phyloP scores from a whole-genome alignment of 2,113 vertebrate genomes.

The Alces alces region DNA sequence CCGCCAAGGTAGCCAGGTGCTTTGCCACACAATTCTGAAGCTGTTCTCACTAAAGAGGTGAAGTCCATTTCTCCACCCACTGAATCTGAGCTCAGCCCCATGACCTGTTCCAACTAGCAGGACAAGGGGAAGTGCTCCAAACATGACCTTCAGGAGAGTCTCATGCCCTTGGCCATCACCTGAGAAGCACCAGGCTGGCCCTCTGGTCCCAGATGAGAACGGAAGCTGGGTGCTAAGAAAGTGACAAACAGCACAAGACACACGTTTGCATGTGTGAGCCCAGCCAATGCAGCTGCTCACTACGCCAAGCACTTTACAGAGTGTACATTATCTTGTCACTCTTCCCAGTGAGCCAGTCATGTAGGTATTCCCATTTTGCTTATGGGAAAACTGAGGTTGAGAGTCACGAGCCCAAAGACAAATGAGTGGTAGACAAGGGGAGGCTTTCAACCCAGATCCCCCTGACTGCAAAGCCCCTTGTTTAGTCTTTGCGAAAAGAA shows the following conservation, averaged over 20 bases:
- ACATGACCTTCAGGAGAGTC: not conserved
- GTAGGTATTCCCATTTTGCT: accelerated
- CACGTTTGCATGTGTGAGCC: accelerated
- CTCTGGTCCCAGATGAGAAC: not conserved
- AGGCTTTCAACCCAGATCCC: not conserved
- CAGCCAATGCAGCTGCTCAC: not conserved
- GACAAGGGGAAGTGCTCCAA: not conserved
- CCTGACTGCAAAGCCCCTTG: not conserved
- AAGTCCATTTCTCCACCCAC: not conserved
- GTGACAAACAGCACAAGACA: not conserved
- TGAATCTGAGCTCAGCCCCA: not conserved
- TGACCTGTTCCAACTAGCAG: not conserved
- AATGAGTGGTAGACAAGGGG: not conserved
- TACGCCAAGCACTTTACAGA: not conserved
- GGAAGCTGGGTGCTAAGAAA: not conserved
- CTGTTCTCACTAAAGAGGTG: not conserved
- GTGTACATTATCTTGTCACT: not conserved
- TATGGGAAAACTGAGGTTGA: not conserved
- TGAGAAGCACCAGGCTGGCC: not conserved
- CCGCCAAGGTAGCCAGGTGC: accelerated
- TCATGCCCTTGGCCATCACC: not conserved
- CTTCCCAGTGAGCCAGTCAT: not conserved
- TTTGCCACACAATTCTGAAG: not conserved
- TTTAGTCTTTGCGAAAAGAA: not conserved
- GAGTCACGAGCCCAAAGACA: not conserved